A percentile compares a stretch with the other conserved stretches of the same genome.
Evolutionary conservation across 92 coral and sea anemone genomes (phyloP).

Genomic region (Parazoanthus swiftii): DNA sequence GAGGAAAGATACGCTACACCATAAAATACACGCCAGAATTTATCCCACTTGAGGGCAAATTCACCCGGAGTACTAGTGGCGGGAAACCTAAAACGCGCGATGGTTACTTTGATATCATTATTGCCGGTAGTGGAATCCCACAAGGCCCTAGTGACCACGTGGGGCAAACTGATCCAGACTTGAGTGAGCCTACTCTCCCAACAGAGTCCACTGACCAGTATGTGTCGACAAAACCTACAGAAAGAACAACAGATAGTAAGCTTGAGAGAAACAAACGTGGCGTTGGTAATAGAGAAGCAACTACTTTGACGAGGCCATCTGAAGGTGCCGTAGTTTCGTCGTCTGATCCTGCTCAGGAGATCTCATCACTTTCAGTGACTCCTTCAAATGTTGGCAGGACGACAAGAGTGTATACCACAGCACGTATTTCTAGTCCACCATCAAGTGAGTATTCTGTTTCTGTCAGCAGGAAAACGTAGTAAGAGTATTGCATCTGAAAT

Average conservation of each 20-base stretch:
- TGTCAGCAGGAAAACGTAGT: background rate
- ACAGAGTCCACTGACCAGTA: background rate
- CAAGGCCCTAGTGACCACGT: conserved; percentile 20
- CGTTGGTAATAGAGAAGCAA: background rate
- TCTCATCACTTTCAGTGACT: background rate
- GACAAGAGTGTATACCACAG: conserved; percentile 6
- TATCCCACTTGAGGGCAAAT: conserved; percentile 13
- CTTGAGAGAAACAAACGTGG: conserved; percentile 17
- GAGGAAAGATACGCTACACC: conserved; percentile 37
- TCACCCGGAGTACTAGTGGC: conserved; percentile 24
- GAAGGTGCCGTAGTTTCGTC: background rate
- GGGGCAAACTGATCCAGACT: conserved; percentile 13
- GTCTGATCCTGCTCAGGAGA: background rate
- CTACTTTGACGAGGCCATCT: background rate
- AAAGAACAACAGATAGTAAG: background rate
- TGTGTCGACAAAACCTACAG: background rate
- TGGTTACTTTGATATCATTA: conserved; percentile 33
- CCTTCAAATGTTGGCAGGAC: background rate
- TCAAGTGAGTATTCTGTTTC: background rate
- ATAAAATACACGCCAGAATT: conserved; percentile 21
- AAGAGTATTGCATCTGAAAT: too few species aligned
- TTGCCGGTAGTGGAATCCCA: conserved; percentile 27
- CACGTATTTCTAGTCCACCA: background rate
- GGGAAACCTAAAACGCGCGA: conserved; percentile 12
- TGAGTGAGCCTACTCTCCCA: conserved; percentile 6